These are phyloP conservation scores for Prinia subflava DNA, from an alignment of 2,113 vertebrate genomes.

Conservation along the genomic window DNA sequence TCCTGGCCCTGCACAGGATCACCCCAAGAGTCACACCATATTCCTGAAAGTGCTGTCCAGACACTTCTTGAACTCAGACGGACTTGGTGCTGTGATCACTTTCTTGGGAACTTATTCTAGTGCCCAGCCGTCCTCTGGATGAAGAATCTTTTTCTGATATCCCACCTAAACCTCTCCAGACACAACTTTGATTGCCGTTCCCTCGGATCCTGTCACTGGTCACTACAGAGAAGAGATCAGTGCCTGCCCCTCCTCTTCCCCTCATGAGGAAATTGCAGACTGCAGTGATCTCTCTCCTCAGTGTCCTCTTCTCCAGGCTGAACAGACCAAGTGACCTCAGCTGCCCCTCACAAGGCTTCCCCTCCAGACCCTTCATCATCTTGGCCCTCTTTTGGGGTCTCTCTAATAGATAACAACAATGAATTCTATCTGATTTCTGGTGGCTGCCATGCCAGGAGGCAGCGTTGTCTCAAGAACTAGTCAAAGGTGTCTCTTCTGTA, in stretches of 20 bases:
- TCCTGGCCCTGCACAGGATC: not conserved
- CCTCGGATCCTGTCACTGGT: fast-evolving
- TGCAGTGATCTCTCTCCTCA: not conserved
- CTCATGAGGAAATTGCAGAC: fast-evolving
- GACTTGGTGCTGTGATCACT: not conserved
- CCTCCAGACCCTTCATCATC: not conserved
- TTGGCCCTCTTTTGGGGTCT: not conserved
- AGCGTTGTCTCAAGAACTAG: not conserved
- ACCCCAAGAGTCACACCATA: not conserved
- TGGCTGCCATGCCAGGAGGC: fast-evolving
- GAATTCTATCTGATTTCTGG: fast-evolving
- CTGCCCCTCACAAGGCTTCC: not conserved
- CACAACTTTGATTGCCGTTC: not conserved
- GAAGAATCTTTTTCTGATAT: not conserved
- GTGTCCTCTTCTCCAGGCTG: not conserved
- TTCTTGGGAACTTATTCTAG: not conserved
- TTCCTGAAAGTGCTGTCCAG: not conserved
- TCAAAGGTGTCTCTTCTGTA: fast-evolving
- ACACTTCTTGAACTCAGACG: not conserved
- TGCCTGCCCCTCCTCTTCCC: not conserved
- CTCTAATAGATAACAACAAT: not conserved
- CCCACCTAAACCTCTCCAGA: not conserved
- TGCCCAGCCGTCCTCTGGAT: not conserved
- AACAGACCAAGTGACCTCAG: not conserved
- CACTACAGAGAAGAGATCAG: not conserved